Evolutionary conservation across 2,888 invertebrate species (phyloP), one percentile per base, ranked within the genome.

Genomic region (Allophyes oxyacanthae): DNA sequence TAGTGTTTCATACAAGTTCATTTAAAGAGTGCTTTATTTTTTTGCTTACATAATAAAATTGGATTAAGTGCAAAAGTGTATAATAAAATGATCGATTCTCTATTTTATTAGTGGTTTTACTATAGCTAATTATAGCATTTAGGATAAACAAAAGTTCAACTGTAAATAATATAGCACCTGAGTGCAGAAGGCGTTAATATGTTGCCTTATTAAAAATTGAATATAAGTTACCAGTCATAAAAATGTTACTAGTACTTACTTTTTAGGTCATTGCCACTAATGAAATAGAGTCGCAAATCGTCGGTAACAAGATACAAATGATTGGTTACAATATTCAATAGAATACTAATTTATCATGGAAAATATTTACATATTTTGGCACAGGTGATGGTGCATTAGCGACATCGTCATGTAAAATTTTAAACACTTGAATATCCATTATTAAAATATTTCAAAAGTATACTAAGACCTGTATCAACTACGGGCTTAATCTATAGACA

Each of bases 361-460:
- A 88, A 84, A 87, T 91, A 91, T 91, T 87, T 91, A 92, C 88
- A 91, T 81, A 81, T 78, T 79, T 93, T 93, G 93, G 93, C 93
- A 93, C 93, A 89, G 87, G 84, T 88, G 86, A 85, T 83, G 91
- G 90, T 89, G 87, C 86, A 20, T 72, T 78, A 79, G 86, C 83
- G 76, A 84, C 81, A 82, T 83, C 79, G 83, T 83, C 79, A 84
- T 84, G 77, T 83, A 81, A 82, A 83, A 80, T 72, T 76, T 80
- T 77, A 79, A 77, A 76, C 66, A 73, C 70, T 83, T 75, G 72
- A 82, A 82, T 82, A 83, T 82, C 78, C 62, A 76, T 66, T 81
- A 85, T 79, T 86, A 86, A 87, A 87, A 84, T 85, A 87, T 83
- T 81, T 83, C 81, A 82, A 88, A 85, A 84, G 81, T 89, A 88